These are phyloP conservation scores for Propithecus coquereli DNA, from an alignment of 2,113 vertebrate genomes.

Conservation along the genomic window DNA sequence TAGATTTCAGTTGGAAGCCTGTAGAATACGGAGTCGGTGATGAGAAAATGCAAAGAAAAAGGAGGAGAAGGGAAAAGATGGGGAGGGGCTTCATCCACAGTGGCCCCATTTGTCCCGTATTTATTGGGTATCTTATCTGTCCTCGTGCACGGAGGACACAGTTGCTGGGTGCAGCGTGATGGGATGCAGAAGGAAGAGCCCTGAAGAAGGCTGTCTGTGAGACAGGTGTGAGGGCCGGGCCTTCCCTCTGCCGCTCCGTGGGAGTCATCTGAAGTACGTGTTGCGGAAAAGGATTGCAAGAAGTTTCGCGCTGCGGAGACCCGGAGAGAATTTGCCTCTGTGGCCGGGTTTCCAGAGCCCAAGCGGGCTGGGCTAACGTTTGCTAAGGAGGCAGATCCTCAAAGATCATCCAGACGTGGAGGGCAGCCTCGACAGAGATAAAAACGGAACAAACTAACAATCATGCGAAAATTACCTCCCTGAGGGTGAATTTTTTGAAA, in stretches of 20 bases:
- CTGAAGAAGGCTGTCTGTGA: neutral
- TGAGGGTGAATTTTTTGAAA: neutral
- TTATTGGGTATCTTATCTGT: neutral
- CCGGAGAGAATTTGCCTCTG: neutral
- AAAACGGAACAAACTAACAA: neutral
- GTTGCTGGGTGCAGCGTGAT: neutral
- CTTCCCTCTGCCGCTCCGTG: neutral
- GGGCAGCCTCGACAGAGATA: neutral
- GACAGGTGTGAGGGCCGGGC: neutral
- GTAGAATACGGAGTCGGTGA: neutral
- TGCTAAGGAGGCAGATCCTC: neutral
- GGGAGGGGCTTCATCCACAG: neutral
- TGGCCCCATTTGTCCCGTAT: neutral
- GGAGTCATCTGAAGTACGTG: neutral
- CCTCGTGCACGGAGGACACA: neutral
- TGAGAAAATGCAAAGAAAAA: neutral
- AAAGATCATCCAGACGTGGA: neutral
- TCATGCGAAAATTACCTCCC: neutral
- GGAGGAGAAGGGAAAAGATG: neutral
- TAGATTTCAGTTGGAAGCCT: neutral
- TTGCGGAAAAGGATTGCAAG: neutral
- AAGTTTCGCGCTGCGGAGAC: neutral
- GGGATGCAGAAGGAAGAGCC: neutral
- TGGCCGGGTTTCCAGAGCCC: conserved; percentile 10
- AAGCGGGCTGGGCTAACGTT: neutral